phyloP scores from a whole-genome alignment of 2,113 vertebrate species.

The Perca flavescens region DNA sequence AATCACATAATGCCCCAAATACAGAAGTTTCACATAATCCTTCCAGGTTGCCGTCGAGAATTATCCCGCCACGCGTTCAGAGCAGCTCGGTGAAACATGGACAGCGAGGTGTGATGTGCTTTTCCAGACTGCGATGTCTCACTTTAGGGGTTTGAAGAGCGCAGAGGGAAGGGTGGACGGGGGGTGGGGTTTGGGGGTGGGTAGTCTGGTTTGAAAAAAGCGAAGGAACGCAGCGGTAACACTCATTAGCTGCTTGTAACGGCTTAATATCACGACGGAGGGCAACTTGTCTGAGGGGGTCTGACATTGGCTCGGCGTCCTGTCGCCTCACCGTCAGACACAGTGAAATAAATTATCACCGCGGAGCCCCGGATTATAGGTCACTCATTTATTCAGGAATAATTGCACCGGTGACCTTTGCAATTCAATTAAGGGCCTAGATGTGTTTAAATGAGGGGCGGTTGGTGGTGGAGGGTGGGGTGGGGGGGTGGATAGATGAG shows the following conservation, averaged over 20 bases:
- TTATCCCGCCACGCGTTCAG: neutral
- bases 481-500: neutral
- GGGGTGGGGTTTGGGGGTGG: neutral
- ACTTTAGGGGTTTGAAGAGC: slow-evolving; percentile 17
- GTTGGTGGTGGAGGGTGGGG: slow-evolving; percentile 19
- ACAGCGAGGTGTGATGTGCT: neutral
- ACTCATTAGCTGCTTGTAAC: slow-evolving; percentile 79
- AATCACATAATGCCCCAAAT: neutral
- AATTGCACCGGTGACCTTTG: slow-evolving; percentile 85
- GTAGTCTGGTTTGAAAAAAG: slow-evolving; percentile 32
- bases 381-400: slow-evolving; percentile 85
- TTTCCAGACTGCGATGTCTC: slow-evolving; percentile 53
- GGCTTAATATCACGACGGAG: slow-evolving; percentile 73
- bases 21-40: too few species aligned
- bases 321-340: slow-evolving; percentile 74
- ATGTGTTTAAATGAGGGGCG: slow-evolving; percentile 82
- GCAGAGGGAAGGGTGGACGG: neutral
- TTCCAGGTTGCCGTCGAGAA: too few species aligned
- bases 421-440: slow-evolving; percentile 83
- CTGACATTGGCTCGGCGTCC: slow-evolving; percentile 68
- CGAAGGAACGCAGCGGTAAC: slow-evolving; percentile 59
- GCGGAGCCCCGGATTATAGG: slow-evolving; percentile 77
- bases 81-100: neutral
- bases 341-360: slow-evolving; percentile 80
- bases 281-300: slow-evolving; percentile 74